Evolutionary conservation across 2,888 invertebrate species (phyloP), one percentile per base, ranked within the genome.

Genomic region (Arenicola marina): DNA sequence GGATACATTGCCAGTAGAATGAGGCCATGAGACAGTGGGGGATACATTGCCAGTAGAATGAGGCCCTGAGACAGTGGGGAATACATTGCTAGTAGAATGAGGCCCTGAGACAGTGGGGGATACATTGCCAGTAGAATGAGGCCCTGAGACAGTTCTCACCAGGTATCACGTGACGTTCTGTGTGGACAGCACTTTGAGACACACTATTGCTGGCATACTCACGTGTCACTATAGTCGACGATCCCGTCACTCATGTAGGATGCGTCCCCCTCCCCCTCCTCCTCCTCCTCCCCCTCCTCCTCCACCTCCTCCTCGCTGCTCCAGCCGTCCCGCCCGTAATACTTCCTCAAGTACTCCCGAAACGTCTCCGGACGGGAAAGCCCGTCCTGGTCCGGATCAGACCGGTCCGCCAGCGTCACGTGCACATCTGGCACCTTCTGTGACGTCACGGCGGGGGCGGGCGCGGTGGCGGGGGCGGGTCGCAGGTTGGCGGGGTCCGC

Each of bases 241-340:
- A 61, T 61, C 7, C 67, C 59, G 59, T 70, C 69, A 38, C 68
- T 70, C 45, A 66, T 61, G 18, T 60, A 59, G 2, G 59, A 56
- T 0, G 29, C n/a, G 1, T 68, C 64, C n/a, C 60, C 38, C 18
- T 18, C 11, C 38, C 38, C 38, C 11, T 38, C 11, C 18, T 48
- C 48, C n/a, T 48, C 7, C 26, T 24, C 48, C 7, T 48, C 48
- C 15, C 48, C 26, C 18, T 48, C 48, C 15, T 11, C 15, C 7
- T 24, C 26, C 26, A 24, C 7, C 15, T 11, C 26, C 11, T 7
- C 65, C 3, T 51, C 61, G 15, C 54, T 51, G 45, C 26, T 54
- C 21, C 55, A 15, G 44, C 1, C 2, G 2, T 54, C 28, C 18
- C 51, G 24, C 4, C 64, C 66, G 44, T 68, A 66, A 43, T 68